Base-by-base conservation (phyloP, 1,140 invertebrate genomes). In the Hestina assimilis region DNA sequence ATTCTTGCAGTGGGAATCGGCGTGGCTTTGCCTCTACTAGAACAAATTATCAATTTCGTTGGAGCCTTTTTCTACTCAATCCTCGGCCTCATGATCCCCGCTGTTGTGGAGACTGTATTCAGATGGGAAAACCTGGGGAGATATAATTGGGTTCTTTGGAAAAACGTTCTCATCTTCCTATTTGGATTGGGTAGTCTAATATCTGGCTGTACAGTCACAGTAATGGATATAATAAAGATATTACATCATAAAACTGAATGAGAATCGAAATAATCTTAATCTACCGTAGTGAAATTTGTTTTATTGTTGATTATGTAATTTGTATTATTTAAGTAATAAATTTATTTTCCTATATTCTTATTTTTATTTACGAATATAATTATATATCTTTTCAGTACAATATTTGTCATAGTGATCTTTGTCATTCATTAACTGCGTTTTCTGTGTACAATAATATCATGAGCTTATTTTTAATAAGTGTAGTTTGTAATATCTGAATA, bases 1-100 rank as follows among this genome's bases (percentile, higher is more conserved):
- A 59, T 65, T 43, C 42, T 78, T 79, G 51, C 92, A 91, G 96
- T 96, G 66, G 88, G 89, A 19, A 87, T 98, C 19, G 95, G 95
- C 0, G 90, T 92, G 4, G 86, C 92, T 4, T 91, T 98, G 17
- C 95, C 96, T 1, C 89, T 96, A 58, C 87, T 98, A 52, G 96
- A 96, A 50, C 91, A 96, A n/a, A 93, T 98, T 64, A 98, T 98
- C 56, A 94, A 95, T 41, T 88, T 97, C 17, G 94, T 98, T 14
- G 97, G 97, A 6, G 94, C 97, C 0, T 87, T 97, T 24, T 95
- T 95, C 75, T 95, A 96, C 67, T 95, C 95, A 3, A 93, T 95
- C 40, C 90, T 98, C n/a, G 96, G 97, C 15, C 81, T 93, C 4
- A 93, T 97, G 28, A 92, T 96, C 60, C 97, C 97, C 26, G 93